Base-by-base conservation (phyloP, 2,113 vertebrate species). In the Coptodon bakossiorum region DNA sequence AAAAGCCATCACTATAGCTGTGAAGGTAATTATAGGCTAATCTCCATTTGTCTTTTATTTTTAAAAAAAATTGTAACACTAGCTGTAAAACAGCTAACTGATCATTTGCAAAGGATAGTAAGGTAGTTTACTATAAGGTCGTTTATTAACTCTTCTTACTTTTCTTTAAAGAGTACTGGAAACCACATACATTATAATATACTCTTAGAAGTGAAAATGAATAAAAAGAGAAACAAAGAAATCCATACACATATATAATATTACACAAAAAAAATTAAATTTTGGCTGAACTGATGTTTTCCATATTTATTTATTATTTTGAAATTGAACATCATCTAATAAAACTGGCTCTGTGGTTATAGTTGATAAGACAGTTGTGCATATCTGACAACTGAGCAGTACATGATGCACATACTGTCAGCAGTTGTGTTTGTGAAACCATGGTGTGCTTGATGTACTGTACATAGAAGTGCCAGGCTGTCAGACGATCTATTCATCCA, bases 401-500 rank as follows among this genome's bases (percentile, higher is more conserved):
- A 16, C 19, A 31, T 24, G 59, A 43, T 2, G 1, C 9, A 5
- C 81, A 29, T 5, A 5, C 1, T 45, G 16, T 27, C 78, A 59
- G 19, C 9, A 48, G 59, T 9, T 54, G 40, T 71, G 19, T 88
- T 76, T n/a, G 80, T 54, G 43, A 73, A 27, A n/a, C 40, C 13
- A 48, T 12, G 54, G 11, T 36, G 36, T 14, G 27, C 57, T 59
- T 81, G 78, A 83, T 83, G 73, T 53, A 6, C 24, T 5, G 36
- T 24, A 17, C 9, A 13, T 13, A 68, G 40, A 80, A 79, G 80
- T 50, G 54, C 52, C n/a, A 84, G 79, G 43, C 84, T 90, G 86
- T 90, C 90, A 88, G 88, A 86, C 34, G 4, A 86, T 88, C 90
- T 91, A 86, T 86, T 94, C 82, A 89, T 93, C 88, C 82, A 93